These are phyloP conservation scores for Antennarius maculatus DNA, from an alignment of 2,797 vertebrate genomes.

Conservation along the genomic window DNA sequence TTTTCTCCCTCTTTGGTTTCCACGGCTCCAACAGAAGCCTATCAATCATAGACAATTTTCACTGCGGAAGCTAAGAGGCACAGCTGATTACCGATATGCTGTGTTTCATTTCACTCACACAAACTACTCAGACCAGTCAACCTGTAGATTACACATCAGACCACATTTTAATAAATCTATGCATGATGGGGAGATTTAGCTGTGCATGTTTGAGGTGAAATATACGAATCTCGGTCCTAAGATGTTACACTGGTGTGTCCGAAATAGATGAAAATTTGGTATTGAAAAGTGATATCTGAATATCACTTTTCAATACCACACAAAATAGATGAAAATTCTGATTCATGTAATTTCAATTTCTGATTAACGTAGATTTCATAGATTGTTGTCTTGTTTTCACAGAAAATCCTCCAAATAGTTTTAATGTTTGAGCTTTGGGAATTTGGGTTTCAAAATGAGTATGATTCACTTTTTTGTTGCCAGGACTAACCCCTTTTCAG, in stretches of 20 bases:
- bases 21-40: slow-evolving; percentile 42
- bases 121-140: background rate
- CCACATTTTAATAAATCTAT: background rate
- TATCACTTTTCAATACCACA: too few relatives aligned
- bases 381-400: background rate
- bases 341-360: background rate
- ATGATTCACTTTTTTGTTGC: slow-evolving; percentile 12
- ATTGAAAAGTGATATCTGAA: too few relatives aligned
- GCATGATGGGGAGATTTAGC: background rate
- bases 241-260: too few relatives aligned
- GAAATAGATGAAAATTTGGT: too few relatives aligned
- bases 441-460: slow-evolving; percentile 11
- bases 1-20: slow-evolving; percentile 42
- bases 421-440: slow-evolving; percentile 4
- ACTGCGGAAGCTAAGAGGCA: slow-evolving; percentile 30
- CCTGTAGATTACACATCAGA: background rate
- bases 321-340: too few relatives aligned
- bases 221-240: too few relatives aligned
- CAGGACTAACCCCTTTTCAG: slow-evolving; percentile 5
- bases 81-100: background rate
- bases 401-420: background rate
- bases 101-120: background rate
- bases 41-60: slow-evolving; percentile 43
- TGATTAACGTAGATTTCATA: slow-evolving; percentile 5
- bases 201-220: background rate